Conservation (phyloP, 64 coral and sea anemone species). For the Acropora yongei region DNA sequence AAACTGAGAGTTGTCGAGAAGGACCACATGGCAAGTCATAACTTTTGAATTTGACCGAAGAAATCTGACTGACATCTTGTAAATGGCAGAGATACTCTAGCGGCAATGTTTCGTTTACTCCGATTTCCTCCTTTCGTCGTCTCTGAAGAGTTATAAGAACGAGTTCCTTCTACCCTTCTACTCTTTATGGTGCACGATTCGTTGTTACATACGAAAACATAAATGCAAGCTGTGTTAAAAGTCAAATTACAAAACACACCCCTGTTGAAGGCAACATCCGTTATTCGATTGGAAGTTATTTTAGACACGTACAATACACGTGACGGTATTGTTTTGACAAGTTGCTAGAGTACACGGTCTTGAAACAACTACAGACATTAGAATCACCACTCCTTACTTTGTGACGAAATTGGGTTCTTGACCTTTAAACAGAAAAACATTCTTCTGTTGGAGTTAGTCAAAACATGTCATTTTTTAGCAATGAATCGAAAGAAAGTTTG, state of each 20-base stretch:
- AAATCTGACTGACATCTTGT: conserved; percentile 29
- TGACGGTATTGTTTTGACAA: neutral
- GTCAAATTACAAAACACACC: neutral
- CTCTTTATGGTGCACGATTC: neutral
- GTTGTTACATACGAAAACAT: neutral
- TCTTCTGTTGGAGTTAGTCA: neutral
- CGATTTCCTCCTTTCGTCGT: neutral
- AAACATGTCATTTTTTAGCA: neutral
- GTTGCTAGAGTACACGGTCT: neutral
- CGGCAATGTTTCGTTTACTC: neutral
- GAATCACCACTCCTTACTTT: neutral
- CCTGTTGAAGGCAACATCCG: neutral
- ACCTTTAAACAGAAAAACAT: neutral
- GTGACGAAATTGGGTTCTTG: neutral
- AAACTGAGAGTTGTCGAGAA: conserved; percentile 86
- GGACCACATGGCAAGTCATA: conserved; percentile 74
- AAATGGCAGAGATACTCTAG: neutral
- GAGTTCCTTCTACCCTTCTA: neutral
- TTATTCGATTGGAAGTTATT: neutral
- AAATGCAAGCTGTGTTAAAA: neutral
- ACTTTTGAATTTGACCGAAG: conserved; percentile 5
- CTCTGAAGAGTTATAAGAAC: neutral
- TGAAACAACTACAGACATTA: neutral
- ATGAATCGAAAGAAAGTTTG: neutral
- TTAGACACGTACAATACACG: neutral